Evolutionary conservation across 2,888 invertebrate genomes (phyloP), one percentile per base, ranked within the genome.

Genomic region (Ophion costatus): DNA sequence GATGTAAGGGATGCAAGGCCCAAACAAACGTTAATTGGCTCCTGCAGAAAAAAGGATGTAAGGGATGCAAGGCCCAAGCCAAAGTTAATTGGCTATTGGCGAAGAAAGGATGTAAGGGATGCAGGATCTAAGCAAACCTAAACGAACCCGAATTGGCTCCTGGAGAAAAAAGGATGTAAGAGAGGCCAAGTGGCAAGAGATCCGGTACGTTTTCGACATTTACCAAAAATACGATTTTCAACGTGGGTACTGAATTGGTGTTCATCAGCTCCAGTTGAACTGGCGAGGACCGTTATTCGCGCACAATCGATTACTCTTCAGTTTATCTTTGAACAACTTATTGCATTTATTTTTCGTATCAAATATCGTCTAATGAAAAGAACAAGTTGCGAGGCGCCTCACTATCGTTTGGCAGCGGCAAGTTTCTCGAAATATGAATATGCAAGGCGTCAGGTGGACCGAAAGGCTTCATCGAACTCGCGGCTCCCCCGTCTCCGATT

Each of bases 351-450:
- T 14, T 51, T 14, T 5, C 51, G 51, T 51, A 17, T 51, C 5
- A 14, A 51, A 51, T 51, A n/a, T n/a, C n/a, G n/a, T 51, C 10
- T 22, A 22, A 42, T 38, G 57, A 33, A 10, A 59, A 71, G 51
- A 42, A 71, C 33, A 71, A 51, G 17, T 38, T 38, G 6, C 38
- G 17, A 17, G 14, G 17, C 17, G 11, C 17, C 51, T 33, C 42
- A 33, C 51, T 6, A 22, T 22, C 22, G 38, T 57, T 56, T 71
- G 56, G n/a, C 51, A 42, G 22, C 38, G 9, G 56, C 57, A 42
- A 79, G 20, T 71, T 63, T 33, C 14, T 64, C 4, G 22, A 63
- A 17, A 14, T 33, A 63, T 56, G 63, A 70, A 70, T 79, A 38
- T 71, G 70, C 45, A 22, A 14, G 29, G 10, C 22, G 51, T 79